Percentiles rank a stretch among this genome's conserved stretches.
These are phyloP conservation scores for Trachemys scripta DNA, from an alignment of 2,113 vertebrate species.

Conservation along the genomic window DNA sequence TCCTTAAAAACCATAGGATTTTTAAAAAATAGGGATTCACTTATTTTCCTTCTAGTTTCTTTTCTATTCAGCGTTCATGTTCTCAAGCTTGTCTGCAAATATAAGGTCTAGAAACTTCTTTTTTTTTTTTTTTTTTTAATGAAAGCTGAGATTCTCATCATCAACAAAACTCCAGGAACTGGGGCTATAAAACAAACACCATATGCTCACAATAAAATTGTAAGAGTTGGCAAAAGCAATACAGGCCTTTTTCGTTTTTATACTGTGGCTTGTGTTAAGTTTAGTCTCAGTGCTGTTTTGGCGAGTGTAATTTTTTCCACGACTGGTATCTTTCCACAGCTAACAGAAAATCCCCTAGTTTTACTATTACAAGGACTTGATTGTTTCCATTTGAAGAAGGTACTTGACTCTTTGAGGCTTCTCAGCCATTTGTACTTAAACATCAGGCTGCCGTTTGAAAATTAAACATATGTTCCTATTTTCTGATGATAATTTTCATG, in stretches of 20 bases:
- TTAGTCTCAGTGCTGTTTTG: constrained; percentile 4
- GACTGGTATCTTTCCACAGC: not conserved
- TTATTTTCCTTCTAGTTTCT: not conserved
- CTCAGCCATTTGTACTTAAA: not conserved
- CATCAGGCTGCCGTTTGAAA: not conserved
- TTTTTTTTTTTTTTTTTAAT: not conserved
- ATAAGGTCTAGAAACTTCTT: not conserved
- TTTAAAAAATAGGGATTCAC: not conserved
- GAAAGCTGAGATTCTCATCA: not conserved
- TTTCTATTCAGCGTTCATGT: not conserved
- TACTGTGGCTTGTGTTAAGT: not conserved
- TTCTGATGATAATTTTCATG: not conserved
- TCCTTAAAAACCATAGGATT: not conserved
- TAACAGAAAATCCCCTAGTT: not conserved
- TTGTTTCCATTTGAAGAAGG: not conserved
- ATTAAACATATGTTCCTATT: not conserved
- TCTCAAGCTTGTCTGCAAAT: not conserved
- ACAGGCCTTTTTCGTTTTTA: not conserved
- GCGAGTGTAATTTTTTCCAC: accelerated
- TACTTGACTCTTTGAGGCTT: not conserved
- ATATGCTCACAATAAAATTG: not conserved
- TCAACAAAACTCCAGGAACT: not conserved
- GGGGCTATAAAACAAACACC: not conserved
- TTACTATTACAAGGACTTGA: accelerated
- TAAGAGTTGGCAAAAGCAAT: not conserved